Conservation (phyloP, 2,888 invertebrate species). For the Agrotis clavis region DNA sequence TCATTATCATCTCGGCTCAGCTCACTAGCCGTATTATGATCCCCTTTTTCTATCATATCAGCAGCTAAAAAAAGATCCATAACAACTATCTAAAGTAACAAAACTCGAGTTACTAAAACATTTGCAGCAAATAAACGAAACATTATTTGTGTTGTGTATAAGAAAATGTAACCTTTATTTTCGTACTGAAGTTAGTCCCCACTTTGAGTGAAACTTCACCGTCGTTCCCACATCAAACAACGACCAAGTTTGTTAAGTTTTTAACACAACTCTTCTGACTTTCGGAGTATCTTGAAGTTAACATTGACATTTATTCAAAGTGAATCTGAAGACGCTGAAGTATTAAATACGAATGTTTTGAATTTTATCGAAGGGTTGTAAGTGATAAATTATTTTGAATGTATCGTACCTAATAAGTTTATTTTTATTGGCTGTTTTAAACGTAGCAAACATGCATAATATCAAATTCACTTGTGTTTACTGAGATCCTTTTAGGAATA, state of each 20-base stretch:
- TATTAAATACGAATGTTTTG: slow-evolving; percentile 38
- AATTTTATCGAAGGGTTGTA: background rate
- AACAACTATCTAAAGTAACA: slow-evolving; percentile 27
- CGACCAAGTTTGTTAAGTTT: slow-evolving; percentile 66
- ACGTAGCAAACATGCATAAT: no score
- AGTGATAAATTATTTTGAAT: background rate
- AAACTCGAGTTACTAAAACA: slow-evolving; percentile 44
- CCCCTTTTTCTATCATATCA: background rate
- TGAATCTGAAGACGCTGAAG: slow-evolving; percentile 41
- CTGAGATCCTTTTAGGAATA: background rate
- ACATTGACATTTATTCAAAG: slow-evolving; percentile 65
- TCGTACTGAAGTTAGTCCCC: slow-evolving; percentile 54
- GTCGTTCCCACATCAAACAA: slow-evolving; percentile 68
- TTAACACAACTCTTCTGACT: slow-evolving; percentile 67
- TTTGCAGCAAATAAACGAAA: slow-evolving; percentile 45
- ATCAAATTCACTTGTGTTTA: background rate
- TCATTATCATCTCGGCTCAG: background rate
- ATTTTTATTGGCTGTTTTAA: no score
- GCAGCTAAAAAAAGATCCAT: background rate
- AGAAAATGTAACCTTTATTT: slow-evolving; percentile 61
- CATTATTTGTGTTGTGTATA: slow-evolving; percentile 58
- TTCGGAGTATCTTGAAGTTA: slow-evolving; percentile 64
- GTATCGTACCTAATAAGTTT: no score
- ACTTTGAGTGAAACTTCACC: slow-evolving; percentile 58
- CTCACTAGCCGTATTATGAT: background rate